These are phyloP conservation scores for Aproaerema taeniolella DNA, from an alignment of 2,888 invertebrate species.

Conservation along the genomic window DNA sequence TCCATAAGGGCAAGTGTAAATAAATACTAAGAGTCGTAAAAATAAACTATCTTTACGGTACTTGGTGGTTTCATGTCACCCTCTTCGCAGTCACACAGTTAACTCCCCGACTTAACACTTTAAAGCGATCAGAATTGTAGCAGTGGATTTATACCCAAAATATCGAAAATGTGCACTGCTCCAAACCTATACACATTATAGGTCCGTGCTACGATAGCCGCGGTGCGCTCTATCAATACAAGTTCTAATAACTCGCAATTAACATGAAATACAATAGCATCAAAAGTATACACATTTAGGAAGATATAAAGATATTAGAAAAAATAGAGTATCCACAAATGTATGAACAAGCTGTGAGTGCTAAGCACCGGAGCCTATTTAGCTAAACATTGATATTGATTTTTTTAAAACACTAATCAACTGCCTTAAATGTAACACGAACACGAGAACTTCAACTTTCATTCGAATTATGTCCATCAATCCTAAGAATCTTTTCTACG, in stretches of 20 bases:
- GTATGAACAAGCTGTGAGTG: slow-evolving; percentile 11
- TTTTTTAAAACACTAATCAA: slow-evolving; percentile 12
- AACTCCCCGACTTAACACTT: no score
- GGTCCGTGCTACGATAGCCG: not conserved
- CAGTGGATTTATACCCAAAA: no score
- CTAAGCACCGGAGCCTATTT: slow-evolving; percentile 13
- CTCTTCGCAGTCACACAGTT: no score
- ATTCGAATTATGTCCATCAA: slow-evolving; percentile 2
- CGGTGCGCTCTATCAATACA: no score
- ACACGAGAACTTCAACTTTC: slow-evolving; percentile 9
- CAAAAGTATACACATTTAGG: slow-evolving; percentile 16
- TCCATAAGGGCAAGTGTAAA: slow-evolving; percentile 42
- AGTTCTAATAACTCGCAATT: slow-evolving; percentile 8
- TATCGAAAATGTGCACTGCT: slow-evolving; percentile 4
- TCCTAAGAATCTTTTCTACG: slow-evolving; percentile 8
- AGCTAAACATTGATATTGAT: slow-evolving; percentile 10
- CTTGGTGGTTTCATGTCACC: slow-evolving; percentile 4
- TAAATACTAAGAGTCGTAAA: slow-evolving; percentile 18
- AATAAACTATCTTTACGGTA: slow-evolving; percentile 10
- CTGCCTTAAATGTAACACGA: slow-evolving; percentile 4
- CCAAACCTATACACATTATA: not conserved
- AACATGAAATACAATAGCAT: slow-evolving; percentile 12
- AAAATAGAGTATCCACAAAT: slow-evolving; percentile 21
- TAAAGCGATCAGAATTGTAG: no score
- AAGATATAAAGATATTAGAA: slow-evolving; percentile 19